Conservation (phyloP, 2,113 vertebrate genomes). For the Myocastor coypus region DNA sequence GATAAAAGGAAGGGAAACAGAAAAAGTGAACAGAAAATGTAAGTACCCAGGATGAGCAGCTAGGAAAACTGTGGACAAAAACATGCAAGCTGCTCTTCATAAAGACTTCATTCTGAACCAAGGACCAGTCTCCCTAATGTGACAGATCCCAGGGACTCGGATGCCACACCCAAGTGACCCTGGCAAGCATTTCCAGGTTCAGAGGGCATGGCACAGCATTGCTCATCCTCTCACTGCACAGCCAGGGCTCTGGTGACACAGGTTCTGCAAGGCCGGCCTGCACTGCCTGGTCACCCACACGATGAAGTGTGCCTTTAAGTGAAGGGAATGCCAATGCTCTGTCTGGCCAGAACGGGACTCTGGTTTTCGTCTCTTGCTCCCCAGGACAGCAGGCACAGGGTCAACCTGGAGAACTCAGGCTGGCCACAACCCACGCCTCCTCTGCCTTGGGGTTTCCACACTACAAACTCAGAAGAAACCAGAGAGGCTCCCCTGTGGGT, state of each 20-base stretch:
- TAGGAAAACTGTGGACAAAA: not conserved
- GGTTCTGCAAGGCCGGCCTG: not conserved
- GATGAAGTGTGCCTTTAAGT: not conserved
- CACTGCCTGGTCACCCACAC: not conserved
- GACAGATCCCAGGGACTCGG: not conserved
- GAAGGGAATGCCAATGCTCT: not conserved
- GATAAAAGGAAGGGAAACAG: not conserved
- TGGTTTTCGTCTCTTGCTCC: not conserved
- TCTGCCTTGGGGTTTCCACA: not conserved
- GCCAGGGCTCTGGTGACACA: not conserved
- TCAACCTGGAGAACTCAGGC: not conserved
- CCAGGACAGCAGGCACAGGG: not conserved
- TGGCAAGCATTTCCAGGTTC: not conserved
- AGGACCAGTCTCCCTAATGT: not conserved
- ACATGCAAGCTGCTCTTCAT: not conserved
- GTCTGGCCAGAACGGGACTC: not conserved
- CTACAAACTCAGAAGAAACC: conserved; percentile 48
- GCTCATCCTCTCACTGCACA: not conserved
- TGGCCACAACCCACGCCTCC: not conserved
- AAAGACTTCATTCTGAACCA: conserved; percentile 3
- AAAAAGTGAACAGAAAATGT: not conserved
- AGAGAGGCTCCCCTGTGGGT: conserved; percentile 44
- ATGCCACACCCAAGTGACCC: not conserved
- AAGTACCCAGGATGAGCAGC: not conserved
- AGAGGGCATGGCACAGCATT: fast-evolving